Percentiles rank a stretch among this genome's conserved stretches.
Evolutionary conservation across 2,888 invertebrate genomes (phyloP).

Genomic region (Drosophila ezoana): DNA sequence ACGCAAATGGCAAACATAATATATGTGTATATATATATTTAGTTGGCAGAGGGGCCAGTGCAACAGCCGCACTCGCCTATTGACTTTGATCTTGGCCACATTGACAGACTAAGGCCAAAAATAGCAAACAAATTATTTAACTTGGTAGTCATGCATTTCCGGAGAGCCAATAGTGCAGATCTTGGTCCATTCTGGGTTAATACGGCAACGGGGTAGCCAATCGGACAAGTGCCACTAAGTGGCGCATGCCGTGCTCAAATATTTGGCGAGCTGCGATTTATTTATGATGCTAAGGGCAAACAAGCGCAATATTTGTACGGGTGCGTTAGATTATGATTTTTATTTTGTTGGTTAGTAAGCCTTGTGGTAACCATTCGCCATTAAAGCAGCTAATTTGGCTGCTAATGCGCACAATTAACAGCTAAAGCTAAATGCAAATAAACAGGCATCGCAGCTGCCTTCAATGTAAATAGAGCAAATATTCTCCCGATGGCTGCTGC

Average conservation of each 20-base stretch:
- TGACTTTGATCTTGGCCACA: slow-evolving; percentile 43
- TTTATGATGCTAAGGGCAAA: slow-evolving; percentile 69
- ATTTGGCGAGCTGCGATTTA: slow-evolving; percentile 68
- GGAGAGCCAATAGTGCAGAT: neutral
- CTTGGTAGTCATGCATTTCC: slow-evolving; percentile 22
- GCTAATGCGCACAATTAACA: slow-evolving; percentile 74
- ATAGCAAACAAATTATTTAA: slow-evolving; percentile 30
- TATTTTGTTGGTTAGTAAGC: slow-evolving; percentile 7
- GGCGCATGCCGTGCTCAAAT: slow-evolving; percentile 60
- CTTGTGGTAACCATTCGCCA: slow-evolving; percentile 32
- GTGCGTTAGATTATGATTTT: slow-evolving; percentile 58
- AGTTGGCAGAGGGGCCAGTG: neutral
- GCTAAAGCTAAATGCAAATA: slow-evolving; percentile 57
- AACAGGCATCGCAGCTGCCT: slow-evolving; percentile 47
- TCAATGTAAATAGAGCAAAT: slow-evolving; percentile 45
- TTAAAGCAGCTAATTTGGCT: slow-evolving; percentile 63
- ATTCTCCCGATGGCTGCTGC: slow-evolving; percentile 30
- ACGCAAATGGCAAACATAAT: slow-evolving; percentile 15
- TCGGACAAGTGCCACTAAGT: slow-evolving; percentile 36
- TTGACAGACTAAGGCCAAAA: slow-evolving; percentile 23
- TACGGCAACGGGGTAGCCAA: neutral
- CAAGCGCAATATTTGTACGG: slow-evolving; percentile 74
- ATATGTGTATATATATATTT: slow-evolving; percentile 9
- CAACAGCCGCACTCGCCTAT: slow-evolving; percentile 6
- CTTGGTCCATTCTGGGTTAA: neutral